Conservation (phyloP, 2,888 invertebrate genomes). For the Nymphalis polychloros region DNA sequence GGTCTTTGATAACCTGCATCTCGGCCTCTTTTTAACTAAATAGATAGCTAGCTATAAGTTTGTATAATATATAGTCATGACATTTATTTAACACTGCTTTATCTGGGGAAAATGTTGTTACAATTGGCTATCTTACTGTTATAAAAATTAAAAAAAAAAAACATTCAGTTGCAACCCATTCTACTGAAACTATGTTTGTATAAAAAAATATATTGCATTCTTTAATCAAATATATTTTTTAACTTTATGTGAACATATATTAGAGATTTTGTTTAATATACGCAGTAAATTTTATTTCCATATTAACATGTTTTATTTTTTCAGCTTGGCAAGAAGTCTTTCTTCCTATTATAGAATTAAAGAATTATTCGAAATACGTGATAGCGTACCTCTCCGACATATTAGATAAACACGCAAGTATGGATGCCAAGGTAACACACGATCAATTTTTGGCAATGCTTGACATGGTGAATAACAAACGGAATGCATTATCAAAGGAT, state of each 20-base stretch:
- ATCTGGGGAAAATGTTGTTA: neutral
- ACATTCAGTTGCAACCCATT: neutral
- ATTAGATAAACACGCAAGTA: slow-evolving; percentile 65
- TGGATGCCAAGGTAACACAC: slow-evolving; percentile 66
- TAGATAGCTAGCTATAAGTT: no score
- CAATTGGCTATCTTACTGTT: neutral
- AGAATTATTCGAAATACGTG: slow-evolving; percentile 85
- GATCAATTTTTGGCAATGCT: slow-evolving; percentile 84
- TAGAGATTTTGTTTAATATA: no score
- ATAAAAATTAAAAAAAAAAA: neutral
- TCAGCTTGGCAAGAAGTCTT: slow-evolving; percentile 89
- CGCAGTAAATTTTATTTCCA: neutral
- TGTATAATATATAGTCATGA: neutral
- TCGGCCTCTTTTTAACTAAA: slow-evolving; percentile 3
- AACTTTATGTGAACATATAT: no score
- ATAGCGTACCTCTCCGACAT: slow-evolving; percentile 83
- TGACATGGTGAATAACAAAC: slow-evolving; percentile 82
- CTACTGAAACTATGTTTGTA: no score
- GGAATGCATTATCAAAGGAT: slow-evolving; percentile 79
- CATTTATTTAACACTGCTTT: neutral
- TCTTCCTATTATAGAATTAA: slow-evolving; percentile 86
- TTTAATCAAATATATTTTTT: no score
- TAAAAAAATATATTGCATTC: no score
- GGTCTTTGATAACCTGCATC: slow-evolving; percentile 19
- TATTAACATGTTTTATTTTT: slow-evolving; percentile 40